phyloP scores from a whole-genome alignment of 2,888 invertebrate species.

The Metallyticus violacea region DNA sequence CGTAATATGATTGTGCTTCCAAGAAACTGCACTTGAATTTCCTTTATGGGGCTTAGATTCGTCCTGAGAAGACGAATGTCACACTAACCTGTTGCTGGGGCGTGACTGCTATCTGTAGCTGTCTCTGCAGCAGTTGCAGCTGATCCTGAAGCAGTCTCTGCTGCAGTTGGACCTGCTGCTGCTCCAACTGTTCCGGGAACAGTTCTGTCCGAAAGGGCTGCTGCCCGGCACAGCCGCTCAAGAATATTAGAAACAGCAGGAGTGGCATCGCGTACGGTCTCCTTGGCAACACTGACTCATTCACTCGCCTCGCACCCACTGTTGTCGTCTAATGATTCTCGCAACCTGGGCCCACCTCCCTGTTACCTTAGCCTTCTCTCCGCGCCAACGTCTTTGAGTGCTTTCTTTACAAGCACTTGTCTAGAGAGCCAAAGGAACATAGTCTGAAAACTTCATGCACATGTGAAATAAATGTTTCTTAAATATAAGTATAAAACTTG shows the following conservation, averaged over 20 bases:
- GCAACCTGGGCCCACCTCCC: too few species aligned
- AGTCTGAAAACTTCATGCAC: too few species aligned
- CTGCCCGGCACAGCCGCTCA: not conserved
- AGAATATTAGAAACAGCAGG: not conserved
- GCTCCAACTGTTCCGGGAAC: conserved; percentile 40
- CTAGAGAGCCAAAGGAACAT: too few species aligned
- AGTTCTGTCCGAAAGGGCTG: conserved; percentile 31
- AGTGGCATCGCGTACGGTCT: not conserved
- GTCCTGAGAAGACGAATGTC: too few species aligned
- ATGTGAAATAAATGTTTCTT: too few species aligned
- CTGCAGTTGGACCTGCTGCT: conserved; percentile 40
- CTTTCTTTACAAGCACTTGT: too few species aligned
- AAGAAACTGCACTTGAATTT: too few species aligned
- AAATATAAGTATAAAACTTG: too few species aligned
- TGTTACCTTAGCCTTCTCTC: not conserved
- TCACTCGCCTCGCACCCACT: not conserved
- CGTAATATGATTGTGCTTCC: too few species aligned
- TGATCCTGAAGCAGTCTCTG: conserved; percentile 41
- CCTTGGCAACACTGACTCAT: not conserved
- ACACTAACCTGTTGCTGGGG: not conserved
- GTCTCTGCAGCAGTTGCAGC: conserved; percentile 44
- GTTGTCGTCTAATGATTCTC: too few species aligned
- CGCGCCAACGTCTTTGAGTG: too few species aligned
- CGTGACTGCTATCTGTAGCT: conserved; percentile 38
- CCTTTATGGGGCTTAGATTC: too few species aligned